These are phyloP conservation scores for Acleris sparsana DNA, from an alignment of 2,888 invertebrate genomes.

Conservation along the genomic window DNA sequence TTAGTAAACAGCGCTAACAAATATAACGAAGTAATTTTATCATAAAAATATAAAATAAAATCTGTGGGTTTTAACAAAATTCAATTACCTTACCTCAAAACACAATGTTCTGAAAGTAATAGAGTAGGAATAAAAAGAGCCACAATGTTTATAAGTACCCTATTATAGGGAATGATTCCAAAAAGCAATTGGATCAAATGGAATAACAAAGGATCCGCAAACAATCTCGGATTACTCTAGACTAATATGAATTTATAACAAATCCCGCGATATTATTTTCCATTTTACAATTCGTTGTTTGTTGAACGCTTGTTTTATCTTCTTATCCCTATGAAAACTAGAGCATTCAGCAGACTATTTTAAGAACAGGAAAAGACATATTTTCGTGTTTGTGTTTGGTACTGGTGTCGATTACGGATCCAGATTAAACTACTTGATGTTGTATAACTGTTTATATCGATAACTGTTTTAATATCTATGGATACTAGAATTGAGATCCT, in stretches of 20 bases:
- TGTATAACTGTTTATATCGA: no score
- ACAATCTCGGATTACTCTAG: constrained; percentile 36
- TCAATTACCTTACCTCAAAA: constrained; percentile 10
- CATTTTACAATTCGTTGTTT: background rate
- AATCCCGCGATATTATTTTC: constrained; percentile 9
- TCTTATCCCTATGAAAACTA: no score
- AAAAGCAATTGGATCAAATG: constrained; percentile 47
- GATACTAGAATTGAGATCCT: no score
- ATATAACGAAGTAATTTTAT: no score
- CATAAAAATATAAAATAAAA: background rate
- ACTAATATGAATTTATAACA: constrained; percentile 22
- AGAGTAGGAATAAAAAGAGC: constrained; percentile 8
- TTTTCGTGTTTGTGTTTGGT: no score
- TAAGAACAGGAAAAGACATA: no score
- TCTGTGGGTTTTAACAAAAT: background rate
- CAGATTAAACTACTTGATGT: no score
- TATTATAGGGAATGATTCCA: constrained; percentile 42
- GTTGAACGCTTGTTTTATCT: no score
- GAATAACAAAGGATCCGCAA: constrained; percentile 38
- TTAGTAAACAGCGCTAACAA: no score
- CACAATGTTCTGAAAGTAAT: constrained; percentile 7
- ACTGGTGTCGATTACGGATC: no score
- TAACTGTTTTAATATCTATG: no score
- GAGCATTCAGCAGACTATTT: no score
- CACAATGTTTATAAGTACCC: constrained; percentile 15